These are phyloP conservation scores for Idaea straminata DNA, from an alignment of 2,888 invertebrate species.

Conservation along the genomic window DNA sequence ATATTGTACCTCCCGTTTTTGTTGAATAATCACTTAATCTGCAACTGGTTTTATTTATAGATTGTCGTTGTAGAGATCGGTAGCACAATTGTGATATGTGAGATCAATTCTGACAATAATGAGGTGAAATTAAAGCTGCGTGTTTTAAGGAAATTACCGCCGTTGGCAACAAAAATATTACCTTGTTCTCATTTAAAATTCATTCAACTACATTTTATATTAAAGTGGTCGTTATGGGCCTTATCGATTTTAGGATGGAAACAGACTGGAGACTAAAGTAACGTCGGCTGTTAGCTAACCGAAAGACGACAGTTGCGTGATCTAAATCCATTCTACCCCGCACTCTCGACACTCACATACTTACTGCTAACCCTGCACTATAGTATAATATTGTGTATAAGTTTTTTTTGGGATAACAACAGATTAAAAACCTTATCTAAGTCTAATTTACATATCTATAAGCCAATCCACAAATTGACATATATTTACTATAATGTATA, in stretches of 20 bases:
- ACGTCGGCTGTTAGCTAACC: slow-evolving; percentile 8
- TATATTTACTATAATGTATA: too few relatives aligned
- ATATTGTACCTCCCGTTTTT: slow-evolving; percentile 29
- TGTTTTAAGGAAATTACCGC: slow-evolving; percentile 43
- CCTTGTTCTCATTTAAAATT: slow-evolving; percentile 32
- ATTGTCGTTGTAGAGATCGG: slow-evolving; percentile 29
- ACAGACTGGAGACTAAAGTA: slow-evolving; percentile 12
- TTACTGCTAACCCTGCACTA: too few relatives aligned
- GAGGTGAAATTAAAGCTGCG: slow-evolving; percentile 44
- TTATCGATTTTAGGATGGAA: slow-evolving; percentile 17
- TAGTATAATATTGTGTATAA: too few relatives aligned
- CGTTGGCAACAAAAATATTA: slow-evolving; percentile 36
- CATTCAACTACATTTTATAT: slow-evolving; percentile 31
- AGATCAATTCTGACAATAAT: slow-evolving; percentile 41
- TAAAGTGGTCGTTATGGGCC: slow-evolving; percentile 25
- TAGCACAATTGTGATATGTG: slow-evolving; percentile 44
- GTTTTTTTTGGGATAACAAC: too few relatives aligned
- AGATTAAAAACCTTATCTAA: too few relatives aligned
- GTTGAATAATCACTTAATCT: slow-evolving; percentile 66
- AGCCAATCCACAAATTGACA: too few relatives aligned
- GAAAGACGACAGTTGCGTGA: background rate
- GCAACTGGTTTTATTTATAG: slow-evolving; percentile 41
- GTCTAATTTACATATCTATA: too few relatives aligned
- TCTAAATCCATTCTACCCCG: background rate
- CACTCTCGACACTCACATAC: too few relatives aligned